A percentile compares a stretch with the other conserved stretches of the same genome.
Evolutionary conservation across 2,113 vertebrate genomes (phyloP).

Genomic region (Spea multiplicata): DNA sequence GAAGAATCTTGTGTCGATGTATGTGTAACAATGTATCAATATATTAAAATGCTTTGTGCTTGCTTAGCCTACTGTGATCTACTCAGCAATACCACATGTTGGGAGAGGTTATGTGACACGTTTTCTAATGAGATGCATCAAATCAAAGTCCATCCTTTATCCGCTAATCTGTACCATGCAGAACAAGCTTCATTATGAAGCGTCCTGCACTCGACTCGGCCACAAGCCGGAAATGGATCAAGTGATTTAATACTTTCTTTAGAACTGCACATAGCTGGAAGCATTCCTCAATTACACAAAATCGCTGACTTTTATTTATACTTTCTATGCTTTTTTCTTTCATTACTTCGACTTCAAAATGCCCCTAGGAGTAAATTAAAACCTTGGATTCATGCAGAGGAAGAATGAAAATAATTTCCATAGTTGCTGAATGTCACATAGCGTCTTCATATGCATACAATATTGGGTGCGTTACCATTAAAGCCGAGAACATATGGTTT

Average conservation of each 20-base stretch:
- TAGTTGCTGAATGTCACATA: not conserved
- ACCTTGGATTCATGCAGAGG: not conserved
- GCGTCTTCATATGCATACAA: not conserved
- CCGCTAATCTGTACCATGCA: not conserved
- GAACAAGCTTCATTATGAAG: not conserved
- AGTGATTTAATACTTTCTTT: constrained; percentile 2
- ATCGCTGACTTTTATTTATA: constrained; percentile 1
- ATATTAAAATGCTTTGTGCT: constrained; percentile 21
- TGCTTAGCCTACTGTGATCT: not conserved
- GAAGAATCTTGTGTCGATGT: no score
- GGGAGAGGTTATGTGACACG: constrained; percentile 6
- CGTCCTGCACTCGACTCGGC: not conserved
- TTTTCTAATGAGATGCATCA: constrained; percentile 27
- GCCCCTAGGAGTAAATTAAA: not conserved
- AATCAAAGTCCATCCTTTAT: constrained; percentile 14
- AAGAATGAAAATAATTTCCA: not conserved
- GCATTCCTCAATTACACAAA: not conserved
- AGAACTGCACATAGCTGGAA: not conserved
- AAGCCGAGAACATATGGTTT: no score
- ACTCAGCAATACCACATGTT: not conserved
- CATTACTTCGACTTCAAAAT: not conserved
- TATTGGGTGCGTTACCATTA: not conserved
- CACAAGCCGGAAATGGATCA: constrained; percentile 5
- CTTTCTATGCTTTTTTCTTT: not conserved
- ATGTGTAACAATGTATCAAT: constrained; percentile 13